Evolutionary conservation across 2,888 invertebrate genomes (phyloP), one percentile per base, ranked within the genome.

Genomic region (Drosophila aldrichi): DNA sequence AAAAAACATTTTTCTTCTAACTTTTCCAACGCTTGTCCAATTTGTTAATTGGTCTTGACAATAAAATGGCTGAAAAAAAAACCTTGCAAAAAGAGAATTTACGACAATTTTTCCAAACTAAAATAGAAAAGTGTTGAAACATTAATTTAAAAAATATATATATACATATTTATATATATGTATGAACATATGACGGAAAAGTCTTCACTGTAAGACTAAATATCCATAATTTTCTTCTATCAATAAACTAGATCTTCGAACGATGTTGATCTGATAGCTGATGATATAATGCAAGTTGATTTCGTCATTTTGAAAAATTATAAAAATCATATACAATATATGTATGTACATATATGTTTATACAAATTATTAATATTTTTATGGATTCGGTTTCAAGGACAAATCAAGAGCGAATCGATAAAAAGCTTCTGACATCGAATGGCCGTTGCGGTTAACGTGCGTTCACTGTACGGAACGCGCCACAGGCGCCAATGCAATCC

Each of bases 401-500:
- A 58, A 48, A 20, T 58, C 58, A 58, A 58, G 58, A 58, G 46
- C 58, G 48, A 58, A 12, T 20, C 22, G 20, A 6, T 52, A 5
- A 14, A 43, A 14, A 14, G 20, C 12, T 43, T 43, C 6, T 18
- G 6, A 16, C 32, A 55, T 20, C 16, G 0, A 6, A 5, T 22
- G 14, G 38, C n/a, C n/a, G 46, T 48, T 38, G 38, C 29, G 14
- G 10, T 29, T 58, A 48, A 10, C 46, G 58, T 14, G 48, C 7
- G 48, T 16, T n/a, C 38, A 58, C 58, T 58, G 58, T 58, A 58
- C n/a, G 6, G 6, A n/a, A 2, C 9, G n/a, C 9, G 25, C 25
- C 25, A 25, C 25, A 25, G 25, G 25, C 25, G 25, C 25, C 6
- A 44, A 22, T 44, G 46, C 46, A 46, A 7, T 2, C 7, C 12